Base-by-base conservation (phyloP, 2,113 vertebrate species). In the Gymnogyps californianus region DNA sequence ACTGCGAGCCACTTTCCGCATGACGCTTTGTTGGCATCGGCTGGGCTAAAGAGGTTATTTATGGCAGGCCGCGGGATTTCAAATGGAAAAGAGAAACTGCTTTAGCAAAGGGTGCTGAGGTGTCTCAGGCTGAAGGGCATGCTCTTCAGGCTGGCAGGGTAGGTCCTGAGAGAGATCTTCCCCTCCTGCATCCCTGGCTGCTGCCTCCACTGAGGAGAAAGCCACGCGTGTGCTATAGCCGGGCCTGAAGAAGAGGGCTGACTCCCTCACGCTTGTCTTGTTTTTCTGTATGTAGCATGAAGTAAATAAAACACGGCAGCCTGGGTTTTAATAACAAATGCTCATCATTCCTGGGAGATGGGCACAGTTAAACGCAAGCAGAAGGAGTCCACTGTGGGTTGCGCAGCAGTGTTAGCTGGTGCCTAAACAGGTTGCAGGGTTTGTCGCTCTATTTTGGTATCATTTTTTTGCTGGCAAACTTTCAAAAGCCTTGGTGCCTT, bases 1-100 rank as follows among this genome's bases (percentile, higher is more conserved):
- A 32, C 72, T 40, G 44, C 0, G 0, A 77, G 25, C 40, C 0
- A 2, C 36, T 44, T 76, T 66, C 72, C 4, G 1, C 36, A 10
- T 2, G 2, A 11, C 2, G 4, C 25, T 81, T 47, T 1, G 0
- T 8, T 1, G 9, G 21, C 31, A 49, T 70, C 11, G 3, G 5
- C 42, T 65, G 46, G 64, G 34, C 40, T 66, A 15, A 49, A 34
- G 40, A 51, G 51, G 51, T 62, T 69, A 21, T 62, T 80, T 84
- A 31, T 34, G 9, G 16, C 38, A 81, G 44, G 59, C 40, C 7
- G 61, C 2, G 3, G 11, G 31, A 21, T 70, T 89, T 84, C 59
- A 59, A 67, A 71, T 3, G 13, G 38, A 25, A 70, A 81, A n/a
- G 32, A 57, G 12, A 75, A 78, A n/a, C 31, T 40, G 36, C 78